A percentile compares a stretch with the other conserved stretches of the same genome.
phyloP scores from a whole-genome alignment of 2,113 vertebrate genomes.

The Petrocephalus microphthalmus region DNA sequence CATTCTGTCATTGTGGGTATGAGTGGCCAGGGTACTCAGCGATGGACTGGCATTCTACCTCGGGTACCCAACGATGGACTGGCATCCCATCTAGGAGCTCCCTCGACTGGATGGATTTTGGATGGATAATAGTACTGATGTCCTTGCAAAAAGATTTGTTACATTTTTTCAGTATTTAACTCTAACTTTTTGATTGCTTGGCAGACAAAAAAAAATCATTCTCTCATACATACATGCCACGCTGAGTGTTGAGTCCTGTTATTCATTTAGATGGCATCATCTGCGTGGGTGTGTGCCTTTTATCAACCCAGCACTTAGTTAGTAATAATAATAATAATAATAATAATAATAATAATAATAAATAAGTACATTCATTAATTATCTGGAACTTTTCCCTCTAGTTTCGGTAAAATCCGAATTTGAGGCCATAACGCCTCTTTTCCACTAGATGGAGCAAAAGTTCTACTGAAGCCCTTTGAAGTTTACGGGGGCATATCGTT shows the following conservation, averaged over 20 bases:
- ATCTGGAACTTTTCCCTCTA: not conserved
- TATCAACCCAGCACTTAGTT: too few species aligned
- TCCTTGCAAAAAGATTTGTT: not conserved
- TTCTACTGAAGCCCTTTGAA: not conserved
- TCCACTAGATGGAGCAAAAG: constrained; percentile 3
- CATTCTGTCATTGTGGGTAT: not conserved
- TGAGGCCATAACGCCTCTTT: not conserved
- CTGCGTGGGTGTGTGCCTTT: too few species aligned
- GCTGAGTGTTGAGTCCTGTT: too few species aligned
- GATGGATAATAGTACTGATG: not conserved
- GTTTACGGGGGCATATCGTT: not conserved
- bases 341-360: too few species aligned
- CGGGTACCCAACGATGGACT: too few species aligned
- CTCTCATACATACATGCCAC: too few species aligned
- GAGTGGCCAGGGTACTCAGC: not conserved
- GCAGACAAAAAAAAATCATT: too few species aligned
- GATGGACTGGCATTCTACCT: not conserved
- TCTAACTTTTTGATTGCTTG: too few species aligned
- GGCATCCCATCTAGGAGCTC: not conserved
- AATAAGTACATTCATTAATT: too few species aligned
- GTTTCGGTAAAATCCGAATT: not conserved
- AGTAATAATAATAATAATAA: too few species aligned
- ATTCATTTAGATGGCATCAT: too few species aligned
- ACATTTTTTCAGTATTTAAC: not conserved
- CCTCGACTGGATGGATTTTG: not conserved